Evolutionary conservation across 2,888 invertebrate species (phyloP), one percentile per base, ranked within the genome.

Genomic region (Phorcus lineatus): DNA sequence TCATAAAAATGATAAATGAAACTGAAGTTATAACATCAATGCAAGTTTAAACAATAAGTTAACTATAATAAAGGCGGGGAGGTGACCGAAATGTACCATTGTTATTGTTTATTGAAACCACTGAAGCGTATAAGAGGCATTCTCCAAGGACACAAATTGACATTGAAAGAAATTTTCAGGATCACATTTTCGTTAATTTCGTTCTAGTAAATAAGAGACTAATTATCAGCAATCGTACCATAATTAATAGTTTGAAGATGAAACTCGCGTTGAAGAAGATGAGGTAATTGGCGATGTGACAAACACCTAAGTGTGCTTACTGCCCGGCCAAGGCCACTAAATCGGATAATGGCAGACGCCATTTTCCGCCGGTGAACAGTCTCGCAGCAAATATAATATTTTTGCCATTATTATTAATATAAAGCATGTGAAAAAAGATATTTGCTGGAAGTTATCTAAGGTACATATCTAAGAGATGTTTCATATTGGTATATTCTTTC

Each of bases 261-360:
- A 11, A 62, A 28, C 62, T 62, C 28, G 62, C 28, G 62, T 24
- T 28, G 62, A 13, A 62, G 28, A 24, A 62, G 62, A 62, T 24
- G 62, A 13, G 62, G 62, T 62, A 62, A 28, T 22, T 62, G 62
- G 22, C 24, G 62, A 28, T 62, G 28, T 28, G 62, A 62, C 28
- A 62, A 28, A 17, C 62, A 62, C 24, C 28, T 62, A 28, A 62
- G 28, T 24, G 62, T 62, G 62, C 28, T 62, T 13, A 62, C 62
- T 28, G 40, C 62, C 52, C 74, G 24, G 24, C 22, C 22, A 52
- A 74, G 52, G 24, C 52, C 52, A 24, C 24, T 22, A 52, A 74
- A 74, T 24, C 74, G n/a, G 17, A 74, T 36, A 74, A 81, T 66
- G 74, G 81, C 81, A 78, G 81, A 81, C 81, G 81, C 81, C 81